Percentiles rank a stretch among this genome's conserved stretches.
phyloP scores from a whole-genome alignment of 2,113 vertebrate species.

The Coregonus clupeaformis region DNA sequence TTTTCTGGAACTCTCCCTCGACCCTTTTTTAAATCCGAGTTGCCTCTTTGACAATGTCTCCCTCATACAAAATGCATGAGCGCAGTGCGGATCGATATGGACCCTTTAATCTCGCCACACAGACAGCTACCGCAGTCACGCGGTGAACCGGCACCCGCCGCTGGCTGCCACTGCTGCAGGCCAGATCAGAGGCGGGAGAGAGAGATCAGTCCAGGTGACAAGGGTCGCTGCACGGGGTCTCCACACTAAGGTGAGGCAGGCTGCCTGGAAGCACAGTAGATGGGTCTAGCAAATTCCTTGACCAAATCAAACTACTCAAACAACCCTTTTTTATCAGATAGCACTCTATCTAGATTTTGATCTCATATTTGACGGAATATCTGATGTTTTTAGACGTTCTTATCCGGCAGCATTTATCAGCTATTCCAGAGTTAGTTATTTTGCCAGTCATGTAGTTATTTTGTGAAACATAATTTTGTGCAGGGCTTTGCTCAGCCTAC shows the following conservation, averaged over 20 bases:
- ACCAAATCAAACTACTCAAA: background rate
- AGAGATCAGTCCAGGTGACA: conserved; percentile 14
- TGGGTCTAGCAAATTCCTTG: too few species aligned
- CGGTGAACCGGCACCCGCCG: conserved; percentile 54
- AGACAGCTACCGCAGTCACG: conserved; percentile 60
- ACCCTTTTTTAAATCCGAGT: conserved; percentile 47
- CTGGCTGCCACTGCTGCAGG: conserved; percentile 53
- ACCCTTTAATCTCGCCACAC: conserved; percentile 70
- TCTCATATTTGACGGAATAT: background rate
- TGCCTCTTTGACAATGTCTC: conserved; percentile 69
- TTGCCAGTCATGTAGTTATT: conserved; percentile 61
- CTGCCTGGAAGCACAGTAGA: background rate
- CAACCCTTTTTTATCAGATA: background rate
- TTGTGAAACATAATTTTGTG: conserved; percentile 37
- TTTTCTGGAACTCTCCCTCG: conserved; percentile 52
- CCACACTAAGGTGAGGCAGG: background rate
- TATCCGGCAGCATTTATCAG: too few species aligned
- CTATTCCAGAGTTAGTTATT: conserved; percentile 32
- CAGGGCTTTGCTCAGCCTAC: conserved; percentile 10
- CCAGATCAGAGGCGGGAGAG: conserved; percentile 55
- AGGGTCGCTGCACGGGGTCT: conserved; percentile 5
- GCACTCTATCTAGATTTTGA: too few species aligned
- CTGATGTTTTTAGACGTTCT: conserved; percentile 33
- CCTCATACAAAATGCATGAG: conserved; percentile 73
- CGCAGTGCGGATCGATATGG: conserved; percentile 62